Percentiles rank a stretch among this genome's conserved stretches.
phyloP scores from a whole-genome alignment of 2,113 vertebrate species.

The Otis tarda region DNA sequence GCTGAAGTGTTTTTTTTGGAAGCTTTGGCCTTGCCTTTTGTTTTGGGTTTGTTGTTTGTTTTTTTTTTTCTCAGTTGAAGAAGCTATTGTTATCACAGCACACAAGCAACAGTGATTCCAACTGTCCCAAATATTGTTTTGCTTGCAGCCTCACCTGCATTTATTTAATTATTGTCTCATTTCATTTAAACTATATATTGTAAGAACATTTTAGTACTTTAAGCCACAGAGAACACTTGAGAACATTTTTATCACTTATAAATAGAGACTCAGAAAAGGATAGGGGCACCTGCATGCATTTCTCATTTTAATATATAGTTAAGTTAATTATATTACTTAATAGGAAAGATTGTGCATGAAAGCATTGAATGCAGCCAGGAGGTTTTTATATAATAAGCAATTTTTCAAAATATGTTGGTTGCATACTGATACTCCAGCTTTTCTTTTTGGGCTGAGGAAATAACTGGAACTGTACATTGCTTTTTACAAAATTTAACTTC shows the following conservation, averaged over 20 bases:
- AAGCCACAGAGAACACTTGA: neutral
- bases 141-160: neutral
- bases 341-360: neutral
- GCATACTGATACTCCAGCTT: neutral
- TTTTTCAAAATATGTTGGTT: neutral
- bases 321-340: neutral
- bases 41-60: neutral
- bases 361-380: neutral
- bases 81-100: neutral
- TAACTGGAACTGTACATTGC: neutral
- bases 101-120: neutral
- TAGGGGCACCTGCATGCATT: neutral
- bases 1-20: neutral
- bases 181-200: neutral
- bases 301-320: neutral
- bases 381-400: neutral
- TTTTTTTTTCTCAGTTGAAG: neutral
- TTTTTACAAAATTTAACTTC: neutral
- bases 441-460: neutral
- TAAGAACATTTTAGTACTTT: conserved; percentile 26
- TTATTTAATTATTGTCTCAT: conserved; percentile 15
- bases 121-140: neutral
- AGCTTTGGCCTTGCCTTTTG: neutral
- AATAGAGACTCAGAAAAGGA: neutral
- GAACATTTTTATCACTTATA: neutral